A percentile compares a stretch with the other conserved stretches of the same genome.
Evolutionary conservation across 2,797 vertebrate species (phyloP).

Genomic region (Danio jaintianensis): DNA sequence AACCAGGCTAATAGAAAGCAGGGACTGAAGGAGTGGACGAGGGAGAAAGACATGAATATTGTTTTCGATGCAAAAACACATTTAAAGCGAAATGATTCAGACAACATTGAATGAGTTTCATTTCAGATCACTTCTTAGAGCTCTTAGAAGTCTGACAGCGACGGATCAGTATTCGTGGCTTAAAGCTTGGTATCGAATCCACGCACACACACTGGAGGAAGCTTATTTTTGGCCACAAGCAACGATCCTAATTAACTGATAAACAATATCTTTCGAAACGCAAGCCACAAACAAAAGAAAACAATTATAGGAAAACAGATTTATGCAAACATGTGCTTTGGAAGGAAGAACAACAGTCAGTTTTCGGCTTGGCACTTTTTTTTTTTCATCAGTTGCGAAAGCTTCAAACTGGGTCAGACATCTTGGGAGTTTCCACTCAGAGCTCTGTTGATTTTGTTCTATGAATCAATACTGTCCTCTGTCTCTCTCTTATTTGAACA

Average conservation of each 20-base stretch:
- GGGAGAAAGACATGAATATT: conserved; percentile 23
- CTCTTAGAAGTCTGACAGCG: neutral
- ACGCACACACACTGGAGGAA: neutral
- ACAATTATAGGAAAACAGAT: conserved; percentile 43
- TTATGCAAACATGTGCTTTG: conserved; percentile 40
- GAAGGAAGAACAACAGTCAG: conserved; percentile 30
- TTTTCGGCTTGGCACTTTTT: conserved; percentile 48
- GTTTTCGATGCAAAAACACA: conserved; percentile 27
- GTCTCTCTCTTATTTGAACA: conserved; percentile 12
- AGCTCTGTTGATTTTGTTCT: conserved; percentile 51
- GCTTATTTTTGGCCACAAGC: conserved; percentile 9
- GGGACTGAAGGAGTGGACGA: conserved; percentile 6
- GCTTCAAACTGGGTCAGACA: conserved; percentile 65
- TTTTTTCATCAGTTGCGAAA: conserved; percentile 29
- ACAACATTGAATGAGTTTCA: too few species aligned
- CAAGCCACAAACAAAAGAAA: conserved; percentile 33
- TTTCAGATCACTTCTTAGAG: neutral
- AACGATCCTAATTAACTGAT: conserved; percentile 54
- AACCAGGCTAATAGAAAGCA: conserved; percentile 39
- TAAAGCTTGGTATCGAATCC: conserved; percentile 1
- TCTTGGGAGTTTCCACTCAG: conserved; percentile 60
- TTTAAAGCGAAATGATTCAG: neutral
- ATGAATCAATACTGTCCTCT: conserved; percentile 37
- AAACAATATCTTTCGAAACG: conserved; percentile 54
- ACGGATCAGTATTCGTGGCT: neutral